phyloP scores from a whole-genome alignment of 2,888 invertebrate species.

The Himalopsyche japonica region DNA sequence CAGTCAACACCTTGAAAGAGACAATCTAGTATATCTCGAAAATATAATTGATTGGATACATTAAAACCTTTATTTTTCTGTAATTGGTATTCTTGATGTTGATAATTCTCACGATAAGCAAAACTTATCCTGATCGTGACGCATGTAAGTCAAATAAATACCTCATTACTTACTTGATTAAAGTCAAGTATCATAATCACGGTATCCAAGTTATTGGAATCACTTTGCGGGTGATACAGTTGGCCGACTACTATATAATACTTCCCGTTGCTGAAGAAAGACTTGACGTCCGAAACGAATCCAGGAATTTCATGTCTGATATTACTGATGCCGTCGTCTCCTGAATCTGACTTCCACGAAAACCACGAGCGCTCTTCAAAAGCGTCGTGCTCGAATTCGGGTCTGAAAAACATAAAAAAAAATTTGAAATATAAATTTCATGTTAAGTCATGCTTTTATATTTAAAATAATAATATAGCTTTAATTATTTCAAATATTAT shows the following conservation, averaged over 20 bases:
- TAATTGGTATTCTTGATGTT: too few relatives aligned
- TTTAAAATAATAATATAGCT: too few relatives aligned
- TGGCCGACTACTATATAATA: constrained; percentile 24
- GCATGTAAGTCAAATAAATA: too few relatives aligned
- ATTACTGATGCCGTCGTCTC: constrained; percentile 5
- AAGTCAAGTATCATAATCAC: constrained; percentile 18
- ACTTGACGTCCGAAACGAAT: constrained; percentile 29
- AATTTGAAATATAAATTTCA: too few relatives aligned
- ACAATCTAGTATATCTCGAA: too few relatives aligned
- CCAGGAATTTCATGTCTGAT: constrained; percentile 12
- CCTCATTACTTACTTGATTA: constrained; percentile 14
- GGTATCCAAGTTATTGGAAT: constrained; percentile 28
- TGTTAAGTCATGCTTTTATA: too few relatives aligned
- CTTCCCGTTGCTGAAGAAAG: constrained; percentile 16
- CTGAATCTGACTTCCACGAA: constrained; percentile 6
- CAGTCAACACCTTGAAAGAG: too few relatives aligned
- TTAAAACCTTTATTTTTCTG: too few relatives aligned
- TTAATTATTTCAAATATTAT: too few relatives aligned
- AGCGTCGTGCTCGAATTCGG: neutral
- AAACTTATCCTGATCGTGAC: too few relatives aligned
- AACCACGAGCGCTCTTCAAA: constrained; percentile 13
- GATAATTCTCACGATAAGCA: too few relatives aligned
- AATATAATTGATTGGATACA: too few relatives aligned
- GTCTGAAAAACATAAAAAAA: neutral
- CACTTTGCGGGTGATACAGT: constrained; percentile 18